These are phyloP conservation scores for Drosophila orena DNA, from an alignment of 1,140 invertebrate genomes.

Conservation along the genomic window DNA sequence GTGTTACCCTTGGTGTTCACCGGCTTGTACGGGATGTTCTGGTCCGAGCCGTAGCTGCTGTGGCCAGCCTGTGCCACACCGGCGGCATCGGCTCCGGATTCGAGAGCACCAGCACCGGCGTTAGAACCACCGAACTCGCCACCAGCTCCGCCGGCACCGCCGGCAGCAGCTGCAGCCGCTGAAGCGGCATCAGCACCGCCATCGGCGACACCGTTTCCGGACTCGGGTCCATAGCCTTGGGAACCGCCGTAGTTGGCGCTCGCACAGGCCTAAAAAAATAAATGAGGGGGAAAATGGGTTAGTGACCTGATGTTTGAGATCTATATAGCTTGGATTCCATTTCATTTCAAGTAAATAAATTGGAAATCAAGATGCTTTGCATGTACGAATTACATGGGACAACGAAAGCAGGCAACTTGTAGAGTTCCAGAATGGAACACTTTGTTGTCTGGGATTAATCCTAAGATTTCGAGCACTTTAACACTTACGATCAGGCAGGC, in stretches of 20 bases:
- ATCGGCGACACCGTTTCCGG: conserved; percentile 38
- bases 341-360: background rate
- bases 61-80: conserved; percentile 60
- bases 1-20: conserved; percentile 80
- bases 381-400: too few species aligned
- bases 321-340: background rate
- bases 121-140: conserved; percentile 44
- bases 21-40: conserved; percentile 75
- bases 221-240: conserved; percentile 54
- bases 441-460: background rate
- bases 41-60: conserved; percentile 71
- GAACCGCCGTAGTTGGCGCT: conserved; percentile 58
- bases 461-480: background rate
- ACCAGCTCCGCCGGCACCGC: conserved; percentile 42
- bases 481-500: conserved; percentile 82
- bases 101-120: conserved; percentile 36
- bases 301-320: background rate
- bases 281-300: conserved; percentile 4
- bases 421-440: too few species aligned
- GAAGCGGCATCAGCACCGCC: conserved; percentile 47
- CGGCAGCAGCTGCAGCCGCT: conserved; percentile 49
- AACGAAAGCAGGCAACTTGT: background rate
- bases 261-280: conserved; percentile 63
- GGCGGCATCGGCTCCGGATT: conserved; percentile 49
- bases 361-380: background rate